Percentiles rank a stretch among this genome's conserved stretches.
These are phyloP conservation scores for Ceratitis capitata DNA, from an alignment of 1,140 invertebrate species.

Conservation along the genomic window DNA sequence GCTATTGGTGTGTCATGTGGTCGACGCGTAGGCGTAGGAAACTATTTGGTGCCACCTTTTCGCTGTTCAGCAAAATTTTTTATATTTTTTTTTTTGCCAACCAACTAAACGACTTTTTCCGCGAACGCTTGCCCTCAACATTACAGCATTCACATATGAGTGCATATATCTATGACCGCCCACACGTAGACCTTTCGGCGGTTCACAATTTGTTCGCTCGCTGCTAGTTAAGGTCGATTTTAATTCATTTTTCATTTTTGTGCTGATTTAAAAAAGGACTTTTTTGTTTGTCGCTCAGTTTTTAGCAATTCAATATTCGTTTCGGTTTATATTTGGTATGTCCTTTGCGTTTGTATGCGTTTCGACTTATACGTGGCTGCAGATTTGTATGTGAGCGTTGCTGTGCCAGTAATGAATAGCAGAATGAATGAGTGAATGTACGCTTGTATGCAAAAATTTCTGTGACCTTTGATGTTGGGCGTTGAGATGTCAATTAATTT, in stretches of 20 bases:
- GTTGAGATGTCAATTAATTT: background rate
- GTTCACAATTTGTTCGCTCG: background rate
- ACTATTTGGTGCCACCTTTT: slow-evolving; percentile 19
- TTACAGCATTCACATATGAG: background rate
- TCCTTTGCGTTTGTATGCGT: background rate
- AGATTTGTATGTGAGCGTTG: background rate
- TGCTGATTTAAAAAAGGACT: background rate
- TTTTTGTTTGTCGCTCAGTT: background rate
- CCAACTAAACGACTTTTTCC: background rate
- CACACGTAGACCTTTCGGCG: background rate
- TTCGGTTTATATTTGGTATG: background rate
- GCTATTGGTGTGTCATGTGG: too few species aligned
- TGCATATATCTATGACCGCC: background rate
- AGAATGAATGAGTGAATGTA: background rate
- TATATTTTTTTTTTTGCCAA: too few species aligned
- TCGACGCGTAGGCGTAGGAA: background rate
- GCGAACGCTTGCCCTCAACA: background rate
- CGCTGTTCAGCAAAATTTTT: slow-evolving; percentile 15
- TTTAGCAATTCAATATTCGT: background rate
- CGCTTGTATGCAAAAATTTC: background rate
- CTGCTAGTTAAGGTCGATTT: background rate
- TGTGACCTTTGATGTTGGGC: background rate
- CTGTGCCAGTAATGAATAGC: background rate
- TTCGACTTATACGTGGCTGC: background rate
- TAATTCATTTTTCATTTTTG: background rate